A percentile compares a stretch with the other conserved stretches of the same genome.
Evolutionary conservation across 1,140 invertebrate species (phyloP).

Genomic region (Drosophila arizonae): DNA sequence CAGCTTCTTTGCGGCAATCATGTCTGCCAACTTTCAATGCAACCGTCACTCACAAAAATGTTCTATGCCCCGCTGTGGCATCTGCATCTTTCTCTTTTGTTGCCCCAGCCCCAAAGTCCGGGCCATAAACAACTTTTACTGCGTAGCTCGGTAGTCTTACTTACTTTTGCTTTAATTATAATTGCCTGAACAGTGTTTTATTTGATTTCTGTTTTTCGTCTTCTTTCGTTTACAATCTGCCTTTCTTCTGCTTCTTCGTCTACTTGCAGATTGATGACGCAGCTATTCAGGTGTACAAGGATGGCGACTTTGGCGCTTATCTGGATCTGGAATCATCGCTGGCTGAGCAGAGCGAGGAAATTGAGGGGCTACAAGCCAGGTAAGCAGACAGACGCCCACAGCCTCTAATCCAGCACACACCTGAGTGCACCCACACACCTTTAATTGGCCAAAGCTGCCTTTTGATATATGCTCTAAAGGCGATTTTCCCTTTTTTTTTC

Average conservation of each 20-base stretch:
- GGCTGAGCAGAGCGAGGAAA: constrained; percentile 96
- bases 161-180: constrained; percentile 76
- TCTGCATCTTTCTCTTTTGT: constrained; percentile 45
- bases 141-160: constrained; percentile 73
- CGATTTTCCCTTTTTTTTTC: constrained; percentile 55
- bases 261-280: constrained; percentile 96
- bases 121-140: constrained; percentile 79
- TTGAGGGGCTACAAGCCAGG: constrained; percentile 97
- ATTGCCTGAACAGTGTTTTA: constrained; percentile 46
- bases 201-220: constrained; percentile 3
- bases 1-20: constrained; percentile 44
- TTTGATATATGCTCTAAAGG: constrained; percentile 37
- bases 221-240: constrained; percentile 1
- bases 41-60: constrained; percentile 58
- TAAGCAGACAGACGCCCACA: constrained; percentile 84
- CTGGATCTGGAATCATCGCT: constrained; percentile 97
- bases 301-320: constrained; percentile 98
- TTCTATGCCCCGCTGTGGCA: constrained; percentile 59
- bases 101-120: constrained; percentile 1
- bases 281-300: constrained; percentile 97
- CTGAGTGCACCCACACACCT: constrained; percentile 26
- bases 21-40: constrained; percentile 74
- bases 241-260: constrained; percentile 11
- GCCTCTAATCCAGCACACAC: constrained; percentile 19
- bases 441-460: constrained; percentile 15